Percentiles rank a stretch among this genome's conserved stretches.
Evolutionary conservation across 1,140 invertebrate species (phyloP).

Genomic region (Acromyrmex echinatior): DNA sequence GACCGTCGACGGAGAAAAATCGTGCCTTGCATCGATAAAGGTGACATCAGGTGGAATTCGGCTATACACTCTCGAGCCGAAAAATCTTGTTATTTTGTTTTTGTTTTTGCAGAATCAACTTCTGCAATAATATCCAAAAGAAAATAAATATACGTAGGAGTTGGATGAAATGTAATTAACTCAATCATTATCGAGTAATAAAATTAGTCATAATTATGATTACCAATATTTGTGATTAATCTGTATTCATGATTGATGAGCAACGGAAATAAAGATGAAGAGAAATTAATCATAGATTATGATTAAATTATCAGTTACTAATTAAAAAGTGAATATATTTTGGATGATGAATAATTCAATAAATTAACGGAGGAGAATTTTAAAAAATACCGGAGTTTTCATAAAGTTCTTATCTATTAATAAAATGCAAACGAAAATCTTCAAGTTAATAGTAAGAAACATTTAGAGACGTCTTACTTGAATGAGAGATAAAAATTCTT

Average conservation of each 20-base stretch:
- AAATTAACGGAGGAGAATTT: conserved; percentile 1
- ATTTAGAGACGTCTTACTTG: background rate
- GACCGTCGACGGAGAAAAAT: conserved; percentile 43
- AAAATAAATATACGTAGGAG: background rate
- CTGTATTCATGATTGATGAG: conserved; percentile 34
- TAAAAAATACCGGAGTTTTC: background rate
- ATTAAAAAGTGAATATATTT: conserved; percentile 6
- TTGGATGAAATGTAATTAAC: background rate
- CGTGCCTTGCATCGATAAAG: conserved; percentile 73
- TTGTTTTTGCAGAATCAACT: background rate
- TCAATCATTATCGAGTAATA: conserved; percentile 4
- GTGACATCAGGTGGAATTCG: conserved; percentile 63
- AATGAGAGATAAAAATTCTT: conserved; percentile 5
- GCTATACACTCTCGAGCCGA: conserved; percentile 52
- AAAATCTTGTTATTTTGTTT: conserved; percentile 31
- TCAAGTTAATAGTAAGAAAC: background rate
- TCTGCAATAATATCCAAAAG: background rate
- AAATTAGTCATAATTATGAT: background rate
- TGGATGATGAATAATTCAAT: background rate
- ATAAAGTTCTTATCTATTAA: background rate
- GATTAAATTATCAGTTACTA: conserved; percentile 4
- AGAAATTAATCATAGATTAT: background rate
- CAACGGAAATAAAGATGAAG: background rate
- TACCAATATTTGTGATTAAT: conserved; percentile 2
- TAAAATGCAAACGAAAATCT: background rate